Conservation (phyloP, 2,113 vertebrate genomes). For the Chrysochloris asiatica region DNA sequence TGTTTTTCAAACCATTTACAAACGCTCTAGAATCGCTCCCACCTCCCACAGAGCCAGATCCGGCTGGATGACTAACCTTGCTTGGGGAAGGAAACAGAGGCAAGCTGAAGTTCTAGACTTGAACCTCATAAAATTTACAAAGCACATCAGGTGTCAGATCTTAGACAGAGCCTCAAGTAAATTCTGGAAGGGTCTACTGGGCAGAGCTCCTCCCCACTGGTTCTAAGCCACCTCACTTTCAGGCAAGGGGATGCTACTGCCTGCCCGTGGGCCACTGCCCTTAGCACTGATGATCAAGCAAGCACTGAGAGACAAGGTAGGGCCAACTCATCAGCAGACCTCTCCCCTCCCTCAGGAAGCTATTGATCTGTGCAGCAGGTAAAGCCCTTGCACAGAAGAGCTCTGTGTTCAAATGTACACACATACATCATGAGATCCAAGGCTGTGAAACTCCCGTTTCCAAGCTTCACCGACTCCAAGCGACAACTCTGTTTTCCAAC, state of each 20-base stretch:
- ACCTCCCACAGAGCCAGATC: background rate
- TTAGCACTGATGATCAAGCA: background rate
- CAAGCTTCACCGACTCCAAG: background rate
- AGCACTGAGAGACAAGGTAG: background rate
- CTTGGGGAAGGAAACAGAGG: constrained; percentile 14
- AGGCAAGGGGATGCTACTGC: background rate
- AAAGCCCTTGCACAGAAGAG: background rate
- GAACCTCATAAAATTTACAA: background rate
- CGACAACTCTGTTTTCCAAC: background rate
- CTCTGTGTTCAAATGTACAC: background rate
- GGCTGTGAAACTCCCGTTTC: background rate
- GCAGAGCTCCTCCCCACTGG: background rate
- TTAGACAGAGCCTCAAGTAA: background rate
- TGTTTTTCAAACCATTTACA: background rate
- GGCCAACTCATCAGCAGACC: background rate
- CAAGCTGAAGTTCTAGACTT: background rate
- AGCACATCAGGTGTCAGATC: constrained; percentile 6
- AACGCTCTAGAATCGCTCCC: background rate
- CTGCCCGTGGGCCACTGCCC: background rate
- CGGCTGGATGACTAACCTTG: background rate
- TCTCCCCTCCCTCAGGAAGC: too few relatives aligned
- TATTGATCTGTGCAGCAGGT: background rate
- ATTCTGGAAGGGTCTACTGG: background rate
- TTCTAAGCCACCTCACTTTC: background rate
- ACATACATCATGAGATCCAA: background rate